Evolutionary conservation across 2,113 vertebrate species (phyloP).

Genomic region (Casuarius casuarius): DNA sequence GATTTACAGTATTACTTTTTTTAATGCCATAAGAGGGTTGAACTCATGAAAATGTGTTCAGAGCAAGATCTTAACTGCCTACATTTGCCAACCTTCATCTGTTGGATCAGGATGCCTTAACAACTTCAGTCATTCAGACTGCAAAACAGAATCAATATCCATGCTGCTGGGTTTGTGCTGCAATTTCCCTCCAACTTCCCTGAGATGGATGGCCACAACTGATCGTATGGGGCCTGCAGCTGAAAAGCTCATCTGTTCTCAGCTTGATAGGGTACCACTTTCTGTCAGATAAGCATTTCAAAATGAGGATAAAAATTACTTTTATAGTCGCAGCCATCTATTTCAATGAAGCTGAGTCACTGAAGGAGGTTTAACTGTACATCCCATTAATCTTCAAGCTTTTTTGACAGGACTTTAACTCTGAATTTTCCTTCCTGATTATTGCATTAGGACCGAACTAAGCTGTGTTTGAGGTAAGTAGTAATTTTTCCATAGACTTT

Average conservation of each 20-base stretch:
- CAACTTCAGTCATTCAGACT: neutral
- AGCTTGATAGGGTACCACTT: slow-evolving; percentile 14
- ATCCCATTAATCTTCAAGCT: neutral
- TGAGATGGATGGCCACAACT: neutral
- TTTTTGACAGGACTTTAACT: neutral
- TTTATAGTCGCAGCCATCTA: slow-evolving; percentile 5
- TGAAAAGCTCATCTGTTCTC: slow-evolving; percentile 40
- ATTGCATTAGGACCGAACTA: neutral
- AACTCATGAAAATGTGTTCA: neutral
- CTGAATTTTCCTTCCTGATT: neutral
- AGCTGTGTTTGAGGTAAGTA: rapidly evolving
- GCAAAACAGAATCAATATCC: slow-evolving; percentile 19
- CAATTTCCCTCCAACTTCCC: neutral
- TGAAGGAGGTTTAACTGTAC: slow-evolving; percentile 6
- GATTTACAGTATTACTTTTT: neutral
- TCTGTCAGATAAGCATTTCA: slow-evolving; percentile 47
- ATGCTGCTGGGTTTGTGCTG: neutral
- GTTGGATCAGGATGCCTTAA: neutral
- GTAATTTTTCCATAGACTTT: neutral
- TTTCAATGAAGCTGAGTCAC: slow-evolving; percentile 8
- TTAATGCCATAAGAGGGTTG: neutral
- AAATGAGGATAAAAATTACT: slow-evolving; percentile 47
- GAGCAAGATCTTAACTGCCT: neutral
- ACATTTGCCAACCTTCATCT: neutral
- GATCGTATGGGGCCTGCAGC: neutral